Conservation (phyloP, 64 coral and sea anemone genomes). For the Cladopsammia gracilis region DNA sequence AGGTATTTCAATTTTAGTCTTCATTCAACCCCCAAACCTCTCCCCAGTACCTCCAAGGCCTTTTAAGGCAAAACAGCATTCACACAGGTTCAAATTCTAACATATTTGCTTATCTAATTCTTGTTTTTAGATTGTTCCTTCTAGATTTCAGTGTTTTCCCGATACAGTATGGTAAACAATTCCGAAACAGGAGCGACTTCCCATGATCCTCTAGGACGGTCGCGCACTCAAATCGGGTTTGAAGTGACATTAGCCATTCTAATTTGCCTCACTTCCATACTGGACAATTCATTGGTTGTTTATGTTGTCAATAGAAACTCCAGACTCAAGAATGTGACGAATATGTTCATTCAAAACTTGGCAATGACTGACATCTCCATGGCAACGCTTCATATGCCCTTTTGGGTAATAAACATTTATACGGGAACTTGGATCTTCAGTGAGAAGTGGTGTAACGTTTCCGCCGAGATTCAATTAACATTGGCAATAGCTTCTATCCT, state of each 20-base stretch:
- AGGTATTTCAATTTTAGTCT: too few relatives aligned
- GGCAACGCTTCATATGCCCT: slow-evolving; percentile 71
- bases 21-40: too few relatives aligned
- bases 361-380: slow-evolving; percentile 73
- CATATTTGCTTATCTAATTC: too few relatives aligned
- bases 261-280: slow-evolving; percentile 19
- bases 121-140: too few relatives aligned
- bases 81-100: too few relatives aligned
- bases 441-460: neutral
- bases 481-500: slow-evolving; percentile 66
- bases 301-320: slow-evolving; percentile 49
- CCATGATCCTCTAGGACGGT: slow-evolving; percentile 15
- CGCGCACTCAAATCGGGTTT: slow-evolving; percentile 30
- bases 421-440: slow-evolving; percentile 41
- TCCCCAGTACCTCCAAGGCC: too few relatives aligned
- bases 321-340: slow-evolving; percentile 74
- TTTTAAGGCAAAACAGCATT: too few relatives aligned
- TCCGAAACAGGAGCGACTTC: neutral
- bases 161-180: neutral
- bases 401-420: slow-evolving; percentile 54
- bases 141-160: too few relatives aligned
- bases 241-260: slow-evolving; percentile 52
- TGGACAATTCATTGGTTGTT: slow-evolving; percentile 51
- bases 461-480: slow-evolving; percentile 29
- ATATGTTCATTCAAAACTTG: slow-evolving; percentile 73